Percentiles rank a stretch among this genome's conserved stretches.
These are phyloP conservation scores for Calliopsis andreniformis DNA, from an alignment of 1,140 invertebrate species.

Conservation along the genomic window DNA sequence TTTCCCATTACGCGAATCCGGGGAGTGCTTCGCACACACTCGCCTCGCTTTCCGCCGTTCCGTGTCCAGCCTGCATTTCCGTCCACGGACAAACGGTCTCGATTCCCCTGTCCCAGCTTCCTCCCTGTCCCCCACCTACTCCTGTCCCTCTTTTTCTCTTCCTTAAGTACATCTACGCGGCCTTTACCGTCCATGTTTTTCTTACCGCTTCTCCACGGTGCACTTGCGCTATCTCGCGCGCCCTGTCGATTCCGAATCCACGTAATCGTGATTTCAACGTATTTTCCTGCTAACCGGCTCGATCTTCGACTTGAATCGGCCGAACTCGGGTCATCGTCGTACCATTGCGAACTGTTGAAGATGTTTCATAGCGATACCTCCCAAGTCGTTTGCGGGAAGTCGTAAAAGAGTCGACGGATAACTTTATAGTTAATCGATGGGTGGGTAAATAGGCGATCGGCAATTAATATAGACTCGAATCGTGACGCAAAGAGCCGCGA, in stretches of 20 bases:
- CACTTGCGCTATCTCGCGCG: not conserved
- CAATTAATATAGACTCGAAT: too few relatives aligned
- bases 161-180: constrained; percentile 15
- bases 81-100: constrained; percentile 64
- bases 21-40: constrained; percentile 62
- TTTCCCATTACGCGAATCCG: constrained; percentile 73
- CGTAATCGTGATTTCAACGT: constrained; percentile 32
- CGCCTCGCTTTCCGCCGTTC: constrained; percentile 60
- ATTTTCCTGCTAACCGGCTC: not conserved
- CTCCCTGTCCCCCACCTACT: constrained; percentile 4
- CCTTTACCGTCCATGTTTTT: constrained; percentile 27
- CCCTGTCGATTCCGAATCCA: constrained; percentile 21
- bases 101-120: constrained; percentile 41
- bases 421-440: too few relatives aligned
- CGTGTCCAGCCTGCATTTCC: constrained; percentile 68
- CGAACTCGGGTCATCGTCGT: not conserved
- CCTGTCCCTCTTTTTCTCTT: constrained; percentile 7
- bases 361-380: too few relatives aligned
- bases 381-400: too few relatives aligned
- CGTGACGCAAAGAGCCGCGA: too few relatives aligned
- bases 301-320: not conserved
- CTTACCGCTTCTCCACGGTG: constrained; percentile 12
- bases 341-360: not conserved
- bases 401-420: too few relatives aligned
- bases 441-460: too few relatives aligned